Evolutionary conservation across 2,888 invertebrate species (phyloP).

Genomic region (Ectropis crepuscularia): DNA sequence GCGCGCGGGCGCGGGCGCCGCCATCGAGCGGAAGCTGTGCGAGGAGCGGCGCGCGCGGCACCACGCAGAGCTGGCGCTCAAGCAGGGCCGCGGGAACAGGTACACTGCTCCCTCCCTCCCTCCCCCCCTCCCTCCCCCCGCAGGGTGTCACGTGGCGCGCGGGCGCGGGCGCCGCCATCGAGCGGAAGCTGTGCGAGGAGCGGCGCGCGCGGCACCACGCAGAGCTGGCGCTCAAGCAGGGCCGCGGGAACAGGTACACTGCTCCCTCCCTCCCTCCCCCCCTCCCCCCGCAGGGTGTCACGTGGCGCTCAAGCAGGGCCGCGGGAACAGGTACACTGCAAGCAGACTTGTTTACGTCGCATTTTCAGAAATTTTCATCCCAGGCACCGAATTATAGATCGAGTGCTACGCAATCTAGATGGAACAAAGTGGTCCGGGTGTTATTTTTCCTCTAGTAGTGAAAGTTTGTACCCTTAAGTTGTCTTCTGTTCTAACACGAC

Average conservation of each 20-base stretch:
- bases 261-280: background rate
- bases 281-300: conserved; percentile 54
- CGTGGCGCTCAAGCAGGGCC: conserved; percentile 82
- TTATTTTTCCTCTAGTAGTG: too few species aligned
- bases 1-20: conserved; percentile 87
- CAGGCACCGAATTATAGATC: too few species aligned
- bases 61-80: conserved; percentile 89
- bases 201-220: conserved; percentile 89
- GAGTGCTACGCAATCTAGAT: too few species aligned
- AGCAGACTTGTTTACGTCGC: too few species aligned
- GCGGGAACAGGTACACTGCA: conserved; percentile 35
- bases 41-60: conserved; percentile 93
- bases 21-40: conserved; percentile 92
- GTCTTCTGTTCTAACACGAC: too few species aligned
- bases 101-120: background rate
- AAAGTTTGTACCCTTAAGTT: too few species aligned
- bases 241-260: conserved; percentile 36
- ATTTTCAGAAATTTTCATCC: too few species aligned
- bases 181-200: conserved; percentile 94
- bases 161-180: conserved; percentile 89
- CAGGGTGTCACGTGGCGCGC: conserved; percentile 81
- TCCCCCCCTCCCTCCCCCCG: too few species aligned
- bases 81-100: conserved; percentile 38
- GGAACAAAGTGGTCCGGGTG: too few species aligned
- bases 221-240: conserved; percentile 87